These are phyloP conservation scores for Steinernema khuongi DNA, from an alignment of 1,140 invertebrate species.

Conservation along the genomic window DNA sequence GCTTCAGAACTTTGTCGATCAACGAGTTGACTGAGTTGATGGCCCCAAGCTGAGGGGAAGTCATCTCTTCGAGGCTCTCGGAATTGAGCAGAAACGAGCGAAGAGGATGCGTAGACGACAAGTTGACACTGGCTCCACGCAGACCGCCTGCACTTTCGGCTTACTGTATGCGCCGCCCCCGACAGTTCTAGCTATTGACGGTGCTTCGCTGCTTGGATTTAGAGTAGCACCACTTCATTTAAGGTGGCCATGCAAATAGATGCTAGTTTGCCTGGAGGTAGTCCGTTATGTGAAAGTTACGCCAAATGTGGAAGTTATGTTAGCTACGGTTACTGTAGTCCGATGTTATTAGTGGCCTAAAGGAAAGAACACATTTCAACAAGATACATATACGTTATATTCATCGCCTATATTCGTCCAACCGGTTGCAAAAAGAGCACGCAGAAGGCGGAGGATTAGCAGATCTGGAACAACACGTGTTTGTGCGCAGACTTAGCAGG, in stretches of 20 bases:
- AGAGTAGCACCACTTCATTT: not conserved
- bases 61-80: conserved; percentile 7
- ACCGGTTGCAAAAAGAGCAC: not conserved
- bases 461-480: not conserved
- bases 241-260: not conserved
- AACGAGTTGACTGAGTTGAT: conserved; percentile 51
- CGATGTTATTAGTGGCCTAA: no score
- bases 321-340: no score
- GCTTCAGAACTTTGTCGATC: conserved; percentile 54
- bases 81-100: conserved; percentile 1
- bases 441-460: not conserved
- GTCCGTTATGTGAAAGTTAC: no score
- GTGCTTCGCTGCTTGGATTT: not conserved
- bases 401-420: no score
- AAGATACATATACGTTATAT: no score
- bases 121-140: conserved; percentile 7
- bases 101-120: not conserved
- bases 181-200: not conserved
- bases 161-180: conserved; percentile 11
- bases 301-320: no score
- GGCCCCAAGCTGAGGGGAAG: conserved; percentile 48
- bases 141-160: not conserved
- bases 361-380: no score
- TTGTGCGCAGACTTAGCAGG: not conserved
- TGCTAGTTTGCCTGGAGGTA: not conserved